phyloP scores from a whole-genome alignment of 1,140 invertebrate genomes.

The Formica selysi region DNA sequence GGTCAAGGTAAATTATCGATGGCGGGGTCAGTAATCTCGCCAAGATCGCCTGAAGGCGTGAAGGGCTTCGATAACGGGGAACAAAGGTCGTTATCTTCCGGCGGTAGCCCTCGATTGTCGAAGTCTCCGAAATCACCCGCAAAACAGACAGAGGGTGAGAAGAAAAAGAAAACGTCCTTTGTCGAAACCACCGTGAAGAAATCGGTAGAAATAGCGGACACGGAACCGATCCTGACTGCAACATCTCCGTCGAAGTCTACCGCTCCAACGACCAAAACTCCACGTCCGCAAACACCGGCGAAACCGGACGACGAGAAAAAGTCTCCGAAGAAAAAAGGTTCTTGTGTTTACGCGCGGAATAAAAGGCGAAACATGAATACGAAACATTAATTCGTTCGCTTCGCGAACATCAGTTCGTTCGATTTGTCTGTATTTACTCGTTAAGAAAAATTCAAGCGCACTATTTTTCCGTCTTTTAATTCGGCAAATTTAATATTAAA shows the following conservation, averaged over 20 bases:
- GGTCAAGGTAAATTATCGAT: constrained; percentile 26
- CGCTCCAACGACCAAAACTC: constrained; percentile 20
- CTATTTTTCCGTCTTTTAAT: neutral
- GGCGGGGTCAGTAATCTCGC: constrained; percentile 45
- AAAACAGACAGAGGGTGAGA: constrained; percentile 72
- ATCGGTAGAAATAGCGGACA: constrained; percentile 22
- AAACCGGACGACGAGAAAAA: constrained; percentile 41
- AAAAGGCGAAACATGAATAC: neutral
- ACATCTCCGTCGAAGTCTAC: constrained; percentile 36
- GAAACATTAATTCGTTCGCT: neutral
- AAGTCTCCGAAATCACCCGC: constrained; percentile 66
- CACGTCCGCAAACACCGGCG: constrained; percentile 21
- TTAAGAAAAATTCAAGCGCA: neutral
- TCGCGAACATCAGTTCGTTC: neutral
- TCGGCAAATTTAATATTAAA: neutral
- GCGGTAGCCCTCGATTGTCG: constrained; percentile 57
- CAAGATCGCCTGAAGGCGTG: constrained; percentile 69
- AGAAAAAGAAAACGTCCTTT: constrained; percentile 77
- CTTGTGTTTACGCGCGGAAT: neutral
- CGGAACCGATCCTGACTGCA: neutral
- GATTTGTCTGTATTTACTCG: neutral
- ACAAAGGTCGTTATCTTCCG: constrained; percentile 75
- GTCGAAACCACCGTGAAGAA: constrained; percentile 59
- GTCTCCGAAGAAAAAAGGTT: constrained; percentile 44
- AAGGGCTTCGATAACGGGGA: constrained; percentile 81